phyloP scores from a whole-genome alignment of 2,113 vertebrate species.

The Struthio camelus region DNA sequence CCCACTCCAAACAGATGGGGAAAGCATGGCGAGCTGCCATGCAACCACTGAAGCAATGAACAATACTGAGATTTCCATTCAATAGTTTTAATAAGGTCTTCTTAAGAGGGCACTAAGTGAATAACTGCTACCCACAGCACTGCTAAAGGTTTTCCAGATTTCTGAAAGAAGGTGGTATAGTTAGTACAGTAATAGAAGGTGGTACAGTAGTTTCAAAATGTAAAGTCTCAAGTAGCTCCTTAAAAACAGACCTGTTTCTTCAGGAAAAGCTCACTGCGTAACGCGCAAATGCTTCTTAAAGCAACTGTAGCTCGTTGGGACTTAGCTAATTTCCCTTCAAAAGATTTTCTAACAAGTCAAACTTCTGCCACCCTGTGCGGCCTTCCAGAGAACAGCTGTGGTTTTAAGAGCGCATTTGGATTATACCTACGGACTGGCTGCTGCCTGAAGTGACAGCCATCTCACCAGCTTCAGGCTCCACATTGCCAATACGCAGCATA shows the following conservation, averaged over 20 bases:
- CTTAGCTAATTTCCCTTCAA: neutral
- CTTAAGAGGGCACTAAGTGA: slow-evolving; percentile 6
- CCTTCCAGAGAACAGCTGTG: neutral
- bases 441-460: neutral
- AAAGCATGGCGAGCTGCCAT: slow-evolving; percentile 64
- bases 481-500: neutral
- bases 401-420: neutral
- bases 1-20: slow-evolving; percentile 71
- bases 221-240: neutral
- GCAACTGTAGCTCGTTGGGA: neutral
- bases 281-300: neutral
- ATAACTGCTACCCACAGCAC: neutral
- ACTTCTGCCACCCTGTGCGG: too few species aligned
- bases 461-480: neutral
- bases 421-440: neutral
- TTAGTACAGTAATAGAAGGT: neutral
- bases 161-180: neutral
- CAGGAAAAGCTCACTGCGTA: neutral
- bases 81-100: slow-evolving; percentile 42
- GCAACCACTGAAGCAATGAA: slow-evolving; percentile 53
- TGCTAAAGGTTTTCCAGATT: slow-evolving; percentile 60
- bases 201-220: rapidly evolving
- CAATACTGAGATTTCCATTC: slow-evolving; percentile 52
- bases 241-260: neutral
- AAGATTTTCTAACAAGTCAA: neutral